phyloP scores from a whole-genome alignment of 1,140 invertebrate species.

The Drosophila bocki region DNA sequence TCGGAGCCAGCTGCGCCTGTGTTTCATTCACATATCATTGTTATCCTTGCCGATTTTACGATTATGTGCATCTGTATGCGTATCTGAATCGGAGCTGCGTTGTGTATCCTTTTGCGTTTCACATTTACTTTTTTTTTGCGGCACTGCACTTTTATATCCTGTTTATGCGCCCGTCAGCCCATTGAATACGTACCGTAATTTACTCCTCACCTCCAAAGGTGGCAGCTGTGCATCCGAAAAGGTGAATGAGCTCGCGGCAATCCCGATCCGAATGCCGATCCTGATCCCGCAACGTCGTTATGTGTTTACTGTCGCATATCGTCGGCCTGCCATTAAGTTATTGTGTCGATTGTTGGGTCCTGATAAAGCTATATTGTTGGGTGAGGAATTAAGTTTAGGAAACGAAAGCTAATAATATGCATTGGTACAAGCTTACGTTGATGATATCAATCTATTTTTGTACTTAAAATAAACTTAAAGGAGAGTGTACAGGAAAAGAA shows the following conservation, averaged over 20 bases:
- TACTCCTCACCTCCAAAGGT: constrained; percentile 34
- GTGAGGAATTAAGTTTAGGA: background rate
- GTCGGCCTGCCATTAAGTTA: constrained; percentile 32
- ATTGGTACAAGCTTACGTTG: background rate
- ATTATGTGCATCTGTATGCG: constrained; percentile 54
- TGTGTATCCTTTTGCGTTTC: constrained; percentile 58
- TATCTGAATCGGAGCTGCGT: constrained; percentile 28
- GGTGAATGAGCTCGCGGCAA: constrained; percentile 52
- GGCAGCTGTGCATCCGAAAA: constrained; percentile 50
- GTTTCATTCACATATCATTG: constrained; percentile 70
- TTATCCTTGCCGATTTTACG: constrained; percentile 76
- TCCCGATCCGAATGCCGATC: constrained; percentile 12
- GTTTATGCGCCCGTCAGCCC: constrained; percentile 71
- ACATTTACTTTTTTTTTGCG: constrained; percentile 42
- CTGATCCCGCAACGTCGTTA: constrained; percentile 45
- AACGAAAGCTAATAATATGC: background rate
- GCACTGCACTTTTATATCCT: constrained; percentile 82
- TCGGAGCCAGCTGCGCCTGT: constrained; percentile 64
- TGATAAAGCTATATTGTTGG: constrained; percentile 25
- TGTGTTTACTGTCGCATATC: constrained; percentile 43
- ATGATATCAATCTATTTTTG: background rate
- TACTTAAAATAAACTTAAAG: background rate
- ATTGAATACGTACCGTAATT: constrained; percentile 65
- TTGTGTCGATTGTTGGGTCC: constrained; percentile 23
- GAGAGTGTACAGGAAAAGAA: background rate